Evolutionary conservation across 2,113 vertebrate species (phyloP), one percentile per base, ranked within the genome.

Genomic region (Paraplagusia blochii): DNA sequence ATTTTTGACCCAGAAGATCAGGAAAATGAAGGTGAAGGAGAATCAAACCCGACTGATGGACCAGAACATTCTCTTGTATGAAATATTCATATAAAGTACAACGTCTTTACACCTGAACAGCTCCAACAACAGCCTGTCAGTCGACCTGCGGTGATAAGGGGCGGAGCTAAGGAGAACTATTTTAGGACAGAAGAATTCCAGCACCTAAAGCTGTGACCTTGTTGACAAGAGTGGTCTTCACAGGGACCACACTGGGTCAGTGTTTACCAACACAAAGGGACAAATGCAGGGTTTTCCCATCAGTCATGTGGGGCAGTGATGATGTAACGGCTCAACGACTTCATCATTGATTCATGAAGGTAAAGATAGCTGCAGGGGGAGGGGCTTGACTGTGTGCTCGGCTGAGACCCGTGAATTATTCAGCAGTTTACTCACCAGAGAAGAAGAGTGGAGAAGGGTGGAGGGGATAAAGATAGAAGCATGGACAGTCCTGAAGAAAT

Each of bases 381-480:
- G n/a, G n/a, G n/a, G n/a, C n/a, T n/a, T n/a, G n/a, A n/a, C n/a
- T n/a, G n/a, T 29, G 3, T 29, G 22, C 9, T 53, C 13, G 44
- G 52, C 42, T 46, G 17, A 70, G 58, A 57, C 66, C 54, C 75
- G 53, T 79, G 57, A 76, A 80, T 82, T 85, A 83, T 80, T 78
- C 72, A 85, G 8, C 50, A 58, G 59, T 56, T 59, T 69, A 56
- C 55, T 58, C 66, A 58, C 66, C 54, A 57, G 46, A 59, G 39
- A 55, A 44, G 44, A 47, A 40, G 64, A 52, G 64, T n/a, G 54
- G 57, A 39, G 67, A 49, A 8, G 65, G 54, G 44, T 17, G 47
- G 19, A 47, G 34, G 19, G 58, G 70, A 63, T 84, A 85, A 82
- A 84, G 71, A 84, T 81, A 81, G n/a, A n/a, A n/a, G 80, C 55